Evolutionary conservation across 2,888 invertebrate species (phyloP).

Genomic region (Trichacis sp.): DNA sequence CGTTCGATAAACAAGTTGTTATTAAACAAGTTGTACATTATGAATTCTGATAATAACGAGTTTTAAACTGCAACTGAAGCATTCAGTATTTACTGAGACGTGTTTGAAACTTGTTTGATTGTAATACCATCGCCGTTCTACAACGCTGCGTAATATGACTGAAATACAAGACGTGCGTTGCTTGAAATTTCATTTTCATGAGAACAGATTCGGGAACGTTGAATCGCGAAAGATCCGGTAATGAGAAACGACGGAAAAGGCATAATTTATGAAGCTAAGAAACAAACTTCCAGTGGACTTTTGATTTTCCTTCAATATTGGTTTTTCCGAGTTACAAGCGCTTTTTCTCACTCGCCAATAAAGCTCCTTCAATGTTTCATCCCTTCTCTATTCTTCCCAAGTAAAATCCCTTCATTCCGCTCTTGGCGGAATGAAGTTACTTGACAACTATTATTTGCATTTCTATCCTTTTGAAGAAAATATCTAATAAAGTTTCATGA

Average conservation of each 20-base stretch:
- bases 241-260: slow-evolving; percentile 13
- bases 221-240: slow-evolving; percentile 54
- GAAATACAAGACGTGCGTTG: slow-evolving; percentile 18
- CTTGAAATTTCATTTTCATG: slow-evolving; percentile 21
- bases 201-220: slow-evolving; percentile 49
- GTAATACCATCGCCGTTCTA: slow-evolving; percentile 5
- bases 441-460: slow-evolving; percentile 64
- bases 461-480: slow-evolving; percentile 63
- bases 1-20: slow-evolving; percentile 3
- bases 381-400: slow-evolving; percentile 15
- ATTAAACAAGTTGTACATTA: slow-evolving; percentile 8
- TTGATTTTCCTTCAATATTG: slow-evolving; percentile 62
- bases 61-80: slow-evolving; percentile 1
- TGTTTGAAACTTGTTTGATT: slow-evolving; percentile 12
- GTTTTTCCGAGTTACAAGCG: slow-evolving; percentile 51
- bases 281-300: slow-evolving; percentile 44
- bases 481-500: slow-evolving; percentile 61
- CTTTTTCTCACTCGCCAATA: slow-evolving; percentile 37
- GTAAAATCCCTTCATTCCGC: slow-evolving; percentile 13
- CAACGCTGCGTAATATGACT: slow-evolving; percentile 5
- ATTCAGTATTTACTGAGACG: slow-evolving; percentile 3
- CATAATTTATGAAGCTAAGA: slow-evolving; percentile 2
- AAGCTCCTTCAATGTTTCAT: slow-evolving; percentile 12
- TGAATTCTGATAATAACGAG: not conserved
- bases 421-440: slow-evolving; percentile 52